A percentile compares a stretch with the other conserved stretches of the same genome.
phyloP scores from a whole-genome alignment of 2,113 vertebrate genomes.

The Vulpes vulpes region DNA sequence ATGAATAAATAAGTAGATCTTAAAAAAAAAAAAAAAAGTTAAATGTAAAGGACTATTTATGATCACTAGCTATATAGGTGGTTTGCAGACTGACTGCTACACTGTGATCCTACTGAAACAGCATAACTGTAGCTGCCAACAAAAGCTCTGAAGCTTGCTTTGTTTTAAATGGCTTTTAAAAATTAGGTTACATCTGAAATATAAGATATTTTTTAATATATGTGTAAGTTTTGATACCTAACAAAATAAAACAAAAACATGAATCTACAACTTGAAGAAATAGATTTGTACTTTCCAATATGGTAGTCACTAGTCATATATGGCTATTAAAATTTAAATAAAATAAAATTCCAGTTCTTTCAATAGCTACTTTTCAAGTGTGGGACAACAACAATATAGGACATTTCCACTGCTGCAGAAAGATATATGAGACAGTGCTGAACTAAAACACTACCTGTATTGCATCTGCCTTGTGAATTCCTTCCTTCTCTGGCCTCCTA shows the following conservation, averaged over 20 bases:
- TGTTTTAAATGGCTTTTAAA: slow-evolving; percentile 19
- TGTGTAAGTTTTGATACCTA: neutral
- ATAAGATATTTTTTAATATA: slow-evolving; percentile 22
- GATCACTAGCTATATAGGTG: neutral
- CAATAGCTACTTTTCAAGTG: neutral
- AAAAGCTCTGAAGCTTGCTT: neutral
- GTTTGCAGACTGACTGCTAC: neutral
- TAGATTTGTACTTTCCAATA: neutral
- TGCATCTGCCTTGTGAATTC: neutral
- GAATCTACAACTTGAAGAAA: slow-evolving; percentile 8
- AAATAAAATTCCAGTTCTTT: neutral
- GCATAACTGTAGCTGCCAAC: neutral
- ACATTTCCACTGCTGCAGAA: neutral
- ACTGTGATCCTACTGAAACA: neutral
- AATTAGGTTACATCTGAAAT: neutral
- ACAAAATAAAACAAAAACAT: neutral
- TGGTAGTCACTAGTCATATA: neutral
- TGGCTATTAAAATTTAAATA: neutral
- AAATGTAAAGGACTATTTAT: neutral
- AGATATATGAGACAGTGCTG: neutral
- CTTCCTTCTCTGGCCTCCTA: slow-evolving; percentile 27
- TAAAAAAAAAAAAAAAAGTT: neutral
- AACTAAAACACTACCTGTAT: neutral
- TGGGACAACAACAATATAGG: neutral
- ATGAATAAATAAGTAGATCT: no score